These are phyloP conservation scores for Pseudochirops corinnae DNA, from an alignment of 2,797 vertebrate genomes.

Conservation along the genomic window DNA sequence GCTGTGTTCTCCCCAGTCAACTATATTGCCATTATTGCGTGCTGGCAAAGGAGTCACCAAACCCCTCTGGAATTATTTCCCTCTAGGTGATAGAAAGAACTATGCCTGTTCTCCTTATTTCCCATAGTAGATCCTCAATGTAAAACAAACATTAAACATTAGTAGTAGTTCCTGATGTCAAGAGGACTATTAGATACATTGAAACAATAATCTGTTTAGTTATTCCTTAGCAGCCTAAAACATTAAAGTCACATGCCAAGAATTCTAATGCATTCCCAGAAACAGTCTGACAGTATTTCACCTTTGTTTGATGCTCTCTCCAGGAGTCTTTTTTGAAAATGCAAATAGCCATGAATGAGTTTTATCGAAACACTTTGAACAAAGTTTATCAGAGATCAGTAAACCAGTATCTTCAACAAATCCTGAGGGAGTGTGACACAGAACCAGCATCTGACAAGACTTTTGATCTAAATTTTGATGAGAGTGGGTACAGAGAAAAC, in stretches of 20 bases:
- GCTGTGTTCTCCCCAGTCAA: not conserved
- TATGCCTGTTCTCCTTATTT: not conserved
- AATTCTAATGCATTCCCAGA: conserved; percentile 3
- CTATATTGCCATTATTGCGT: not conserved
- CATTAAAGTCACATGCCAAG: not conserved
- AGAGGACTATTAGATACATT: not conserved
- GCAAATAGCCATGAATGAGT: not conserved
- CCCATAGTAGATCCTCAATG: not conserved
- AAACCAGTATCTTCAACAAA: not conserved
- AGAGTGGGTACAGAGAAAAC: not conserved
- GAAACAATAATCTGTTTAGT: not conserved
- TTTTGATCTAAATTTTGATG: not conserved
- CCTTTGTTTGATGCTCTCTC: not conserved
- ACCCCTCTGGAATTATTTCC: not conserved
- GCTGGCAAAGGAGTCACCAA: not conserved
- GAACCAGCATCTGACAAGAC: not conserved
- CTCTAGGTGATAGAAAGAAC: not conserved
- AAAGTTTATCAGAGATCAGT: not conserved
- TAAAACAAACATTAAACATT: not conserved
- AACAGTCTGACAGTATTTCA: not conserved
- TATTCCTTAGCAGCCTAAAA: not conserved
- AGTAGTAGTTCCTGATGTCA: not conserved
- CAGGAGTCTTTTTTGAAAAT: not conserved
- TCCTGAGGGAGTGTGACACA: not conserved
- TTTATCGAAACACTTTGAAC: not conserved